These are phyloP conservation scores for Pterobdella sp. DNA, from an alignment of 2,888 invertebrate genomes.

Conservation along the genomic window DNA sequence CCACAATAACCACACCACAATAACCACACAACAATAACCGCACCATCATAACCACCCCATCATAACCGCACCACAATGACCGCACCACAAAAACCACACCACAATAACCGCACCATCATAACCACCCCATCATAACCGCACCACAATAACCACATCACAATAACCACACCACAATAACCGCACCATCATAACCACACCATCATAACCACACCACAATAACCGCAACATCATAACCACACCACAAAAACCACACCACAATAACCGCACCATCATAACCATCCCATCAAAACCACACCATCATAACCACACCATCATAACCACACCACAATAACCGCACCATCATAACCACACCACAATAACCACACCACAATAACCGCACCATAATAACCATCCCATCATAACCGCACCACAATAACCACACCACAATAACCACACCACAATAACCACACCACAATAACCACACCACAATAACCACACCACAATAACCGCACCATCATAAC, in stretches of 20 bases:
- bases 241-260: background rate
- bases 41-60: too few relatives aligned
- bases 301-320: slow-evolving; percentile 6
- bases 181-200: background rate
- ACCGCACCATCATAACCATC: background rate
- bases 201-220: background rate
- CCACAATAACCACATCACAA: background rate
- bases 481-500: too few relatives aligned
- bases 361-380: background rate
- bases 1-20: too few relatives aligned
- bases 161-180: background rate
- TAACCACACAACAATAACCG: too few relatives aligned
- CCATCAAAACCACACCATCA: background rate
- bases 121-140: too few relatives aligned
- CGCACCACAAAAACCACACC: too few relatives aligned
- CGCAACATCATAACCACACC: background rate
- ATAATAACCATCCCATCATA: background rate
- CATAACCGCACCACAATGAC: too few relatives aligned
- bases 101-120: background rate
- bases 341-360: background rate
- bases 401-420: background rate
- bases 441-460: too few relatives aligned
- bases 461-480: too few relatives aligned
- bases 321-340: too few relatives aligned
- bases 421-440: too few relatives aligned